Base-by-base conservation (phyloP, 2,797 vertebrate genomes). In the Chanos chanos region DNA sequence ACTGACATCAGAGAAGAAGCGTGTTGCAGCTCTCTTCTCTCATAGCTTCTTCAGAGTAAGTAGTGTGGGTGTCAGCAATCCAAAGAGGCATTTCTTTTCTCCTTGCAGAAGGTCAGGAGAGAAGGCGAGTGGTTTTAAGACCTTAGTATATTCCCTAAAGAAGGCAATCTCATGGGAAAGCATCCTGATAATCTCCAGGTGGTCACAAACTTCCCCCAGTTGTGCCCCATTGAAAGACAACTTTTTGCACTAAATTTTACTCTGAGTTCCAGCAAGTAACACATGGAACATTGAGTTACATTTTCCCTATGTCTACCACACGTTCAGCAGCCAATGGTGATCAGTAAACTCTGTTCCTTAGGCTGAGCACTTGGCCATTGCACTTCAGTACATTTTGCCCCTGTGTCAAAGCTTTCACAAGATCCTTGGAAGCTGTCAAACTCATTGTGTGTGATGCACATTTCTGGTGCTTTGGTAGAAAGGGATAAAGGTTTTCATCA, bases 1-100 rank as follows among this genome's bases (percentile, higher is more conserved):
- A 52, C 89, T 81, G 54, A 83, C 83, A 0, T 84, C 82, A 0
- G 71, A 50, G 0, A 86, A 81, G 64, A 86, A 86, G 4, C 59
- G 81, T 0, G 84, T 81, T 0, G 70, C 66, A 0, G 81, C 73
- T 27, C 82, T 83, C 73, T 88, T 86, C 65, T 89, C 86, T 1
- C 73, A 83, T 1, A 90, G 22, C 71, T 89, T 90, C 64, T 83
- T 90, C 44, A 89, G 72, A 7, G 84, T 88, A 60, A 89, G 81
- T 1, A 89, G 68, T 0, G 87, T 90, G 0, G 86, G 88, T 62
- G 89, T 87, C 63, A 88, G 81, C 16, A 87, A 75, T 1, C 87
- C 87, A 50, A 87, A 71, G 74, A 83, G 89, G 18, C 88, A 88
- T 16, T 88, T 87, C 75, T 89, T 85, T 71, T 90, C 86, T 0